Evolutionary conservation across 2,888 invertebrate genomes (phyloP).

Genomic region (Aquatica leii): DNA sequence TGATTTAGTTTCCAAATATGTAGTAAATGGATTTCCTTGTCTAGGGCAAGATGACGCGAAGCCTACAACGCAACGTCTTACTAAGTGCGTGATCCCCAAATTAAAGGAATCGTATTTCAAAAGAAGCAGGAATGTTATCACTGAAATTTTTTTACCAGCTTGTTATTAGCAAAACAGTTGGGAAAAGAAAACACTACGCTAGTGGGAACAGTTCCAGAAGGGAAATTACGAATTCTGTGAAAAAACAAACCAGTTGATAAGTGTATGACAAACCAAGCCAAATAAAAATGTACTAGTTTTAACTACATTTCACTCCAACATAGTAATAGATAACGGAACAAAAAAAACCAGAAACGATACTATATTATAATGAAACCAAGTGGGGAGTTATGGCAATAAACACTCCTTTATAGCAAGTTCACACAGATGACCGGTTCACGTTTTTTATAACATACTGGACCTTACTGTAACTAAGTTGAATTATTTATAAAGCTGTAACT

Average conservation of each 20-base stretch:
- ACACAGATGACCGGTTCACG: no score
- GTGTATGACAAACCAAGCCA: not conserved
- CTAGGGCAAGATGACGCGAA: constrained; percentile 30
- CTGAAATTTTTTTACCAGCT: constrained; percentile 46
- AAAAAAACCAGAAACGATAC: constrained; percentile 2
- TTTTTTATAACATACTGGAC: no score
- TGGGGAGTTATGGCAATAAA: no score
- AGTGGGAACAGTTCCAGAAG: constrained; percentile 1
- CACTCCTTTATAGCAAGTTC: no score
- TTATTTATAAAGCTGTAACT: no score
- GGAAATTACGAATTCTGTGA: not conserved
- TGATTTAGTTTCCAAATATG: constrained; percentile 33
- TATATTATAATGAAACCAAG: not conserved
- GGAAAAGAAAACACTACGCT: not conserved
- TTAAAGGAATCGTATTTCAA: constrained; percentile 43
- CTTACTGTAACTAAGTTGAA: no score
- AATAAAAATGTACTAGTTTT: no score
- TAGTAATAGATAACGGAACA: not conserved
- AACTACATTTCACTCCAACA: no score
- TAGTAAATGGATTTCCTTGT: not conserved
- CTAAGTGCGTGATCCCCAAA: constrained; percentile 44
- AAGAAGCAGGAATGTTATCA: constrained; percentile 43
- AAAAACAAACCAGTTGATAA: not conserved
- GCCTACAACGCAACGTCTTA: constrained; percentile 35
- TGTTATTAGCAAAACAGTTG: constrained; percentile 30